A percentile compares a stretch with the other conserved stretches of the same genome.
These are phyloP conservation scores for Linyphia triangularis DNA, from an alignment of 2,888 invertebrate species.

Conservation along the genomic window DNA sequence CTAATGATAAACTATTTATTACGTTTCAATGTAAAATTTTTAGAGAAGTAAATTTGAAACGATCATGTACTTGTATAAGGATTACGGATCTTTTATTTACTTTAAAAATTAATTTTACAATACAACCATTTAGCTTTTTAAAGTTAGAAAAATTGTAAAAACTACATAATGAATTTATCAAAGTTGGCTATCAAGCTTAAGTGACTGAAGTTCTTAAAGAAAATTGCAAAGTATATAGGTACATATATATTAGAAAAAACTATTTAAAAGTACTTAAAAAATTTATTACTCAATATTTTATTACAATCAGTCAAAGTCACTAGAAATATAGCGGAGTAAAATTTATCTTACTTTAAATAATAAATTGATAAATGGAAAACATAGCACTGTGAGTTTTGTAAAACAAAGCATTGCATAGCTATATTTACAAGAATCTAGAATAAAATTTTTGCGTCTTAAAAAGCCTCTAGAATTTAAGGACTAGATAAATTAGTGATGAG, in stretches of 20 bases:
- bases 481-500: no score
- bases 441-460: no score
- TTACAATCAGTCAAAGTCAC: constrained; percentile 19
- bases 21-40: no score
- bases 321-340: constrained; percentile 6
- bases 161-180: no score
- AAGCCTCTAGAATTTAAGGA: no score
- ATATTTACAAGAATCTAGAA: no score
- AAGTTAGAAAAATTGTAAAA: background rate
- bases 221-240: constrained; percentile 10
- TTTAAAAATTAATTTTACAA: no score
- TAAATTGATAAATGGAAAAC: background rate
- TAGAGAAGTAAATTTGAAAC: no score
- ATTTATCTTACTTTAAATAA: background rate
- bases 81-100: no score
- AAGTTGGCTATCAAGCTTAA: background rate
- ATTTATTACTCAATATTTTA: constrained; percentile 42
- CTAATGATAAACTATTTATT: no score
- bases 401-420: no score
- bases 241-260: background rate
- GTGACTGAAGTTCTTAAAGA: background rate
- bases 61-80: no score
- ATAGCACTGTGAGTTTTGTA: background rate
- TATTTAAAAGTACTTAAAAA: background rate
- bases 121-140: background rate